A percentile compares a stretch with the other conserved stretches of the same genome.
Conservation (phyloP, 2,888 invertebrate genomes). For the Sminthurinus aureus region DNA sequence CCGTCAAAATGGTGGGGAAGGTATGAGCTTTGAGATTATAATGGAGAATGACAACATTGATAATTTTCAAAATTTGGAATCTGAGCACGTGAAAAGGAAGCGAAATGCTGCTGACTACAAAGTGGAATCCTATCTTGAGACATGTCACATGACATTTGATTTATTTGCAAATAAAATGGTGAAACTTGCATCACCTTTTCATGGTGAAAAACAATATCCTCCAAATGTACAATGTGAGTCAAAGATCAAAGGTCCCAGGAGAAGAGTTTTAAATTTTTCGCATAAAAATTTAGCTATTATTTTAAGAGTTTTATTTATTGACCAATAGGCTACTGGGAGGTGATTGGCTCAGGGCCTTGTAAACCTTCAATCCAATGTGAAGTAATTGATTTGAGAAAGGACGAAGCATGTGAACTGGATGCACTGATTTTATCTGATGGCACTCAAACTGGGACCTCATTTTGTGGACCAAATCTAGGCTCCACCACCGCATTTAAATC, state of each 20-base stretch:
- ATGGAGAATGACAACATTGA: too few relatives aligned
- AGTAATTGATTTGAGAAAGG: neutral
- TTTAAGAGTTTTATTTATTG: too few relatives aligned
- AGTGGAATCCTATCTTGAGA: neutral
- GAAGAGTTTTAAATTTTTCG: too few relatives aligned
- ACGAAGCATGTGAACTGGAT: neutral
- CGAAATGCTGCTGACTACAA: too few relatives aligned
- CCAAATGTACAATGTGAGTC: neutral
- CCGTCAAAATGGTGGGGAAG: too few relatives aligned
- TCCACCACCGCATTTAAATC: neutral
- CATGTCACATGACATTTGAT: neutral
- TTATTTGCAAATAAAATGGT: neutral
- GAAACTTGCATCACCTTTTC: neutral
- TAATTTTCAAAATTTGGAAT: too few relatives aligned
- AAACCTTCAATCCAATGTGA: neutral
- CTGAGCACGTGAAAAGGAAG: too few relatives aligned
- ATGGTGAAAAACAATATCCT: slow-evolving; percentile 24
- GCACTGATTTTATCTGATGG: slow-evolving; percentile 10
- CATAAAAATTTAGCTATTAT: too few relatives aligned
- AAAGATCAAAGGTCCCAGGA: too few relatives aligned
- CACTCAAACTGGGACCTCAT: neutral
- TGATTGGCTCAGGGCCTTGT: neutral
- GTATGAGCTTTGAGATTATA: too few relatives aligned
- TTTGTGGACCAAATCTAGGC: slow-evolving; percentile 18
- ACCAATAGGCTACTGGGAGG: too few relatives aligned